Conservation (phyloP, 2,888 invertebrate species). For the Amblyteles armatorius region DNA sequence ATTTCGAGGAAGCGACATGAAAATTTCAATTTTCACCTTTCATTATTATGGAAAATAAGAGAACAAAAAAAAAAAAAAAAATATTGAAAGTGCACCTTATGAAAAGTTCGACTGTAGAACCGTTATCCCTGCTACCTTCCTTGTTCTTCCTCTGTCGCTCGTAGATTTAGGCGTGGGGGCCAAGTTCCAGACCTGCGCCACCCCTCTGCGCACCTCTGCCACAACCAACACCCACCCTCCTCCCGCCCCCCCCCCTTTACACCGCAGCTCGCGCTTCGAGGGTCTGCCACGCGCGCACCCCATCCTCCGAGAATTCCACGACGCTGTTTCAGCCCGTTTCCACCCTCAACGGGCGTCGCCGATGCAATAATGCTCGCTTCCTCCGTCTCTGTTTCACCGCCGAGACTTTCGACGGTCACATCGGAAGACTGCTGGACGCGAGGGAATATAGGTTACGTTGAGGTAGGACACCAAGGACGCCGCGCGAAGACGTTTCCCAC, state of each 20-base stretch:
- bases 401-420: conserved; percentile 30
- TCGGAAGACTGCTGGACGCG: conserved; percentile 1
- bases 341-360: conserved; percentile 59
- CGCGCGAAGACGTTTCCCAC: conserved; percentile 31
- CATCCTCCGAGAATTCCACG: conserved; percentile 32
- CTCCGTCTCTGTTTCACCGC: conserved; percentile 44
- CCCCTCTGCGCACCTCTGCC: conserved; percentile 48
- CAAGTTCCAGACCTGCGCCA: conserved; percentile 56
- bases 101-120: conserved; percentile 36
- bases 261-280: conserved; percentile 41
- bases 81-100: conserved; percentile 5
- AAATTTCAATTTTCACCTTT: no score
- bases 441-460: conserved; percentile 58
- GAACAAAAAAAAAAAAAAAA: neutral
- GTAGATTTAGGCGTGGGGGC: conserved; percentile 47
- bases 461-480: conserved; percentile 47
- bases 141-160: conserved; percentile 23
- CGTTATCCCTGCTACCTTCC: conserved; percentile 19
- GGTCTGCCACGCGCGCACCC: conserved; percentile 44
- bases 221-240: conserved; percentile 62
- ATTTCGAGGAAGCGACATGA: no score
- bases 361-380: conserved; percentile 38
- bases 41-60: no score
- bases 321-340: conserved; percentile 71
- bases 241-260: conserved; percentile 16